These are phyloP conservation scores for Encarsia formosa DNA, from an alignment of 2,888 invertebrate genomes.

Conservation along the genomic window DNA sequence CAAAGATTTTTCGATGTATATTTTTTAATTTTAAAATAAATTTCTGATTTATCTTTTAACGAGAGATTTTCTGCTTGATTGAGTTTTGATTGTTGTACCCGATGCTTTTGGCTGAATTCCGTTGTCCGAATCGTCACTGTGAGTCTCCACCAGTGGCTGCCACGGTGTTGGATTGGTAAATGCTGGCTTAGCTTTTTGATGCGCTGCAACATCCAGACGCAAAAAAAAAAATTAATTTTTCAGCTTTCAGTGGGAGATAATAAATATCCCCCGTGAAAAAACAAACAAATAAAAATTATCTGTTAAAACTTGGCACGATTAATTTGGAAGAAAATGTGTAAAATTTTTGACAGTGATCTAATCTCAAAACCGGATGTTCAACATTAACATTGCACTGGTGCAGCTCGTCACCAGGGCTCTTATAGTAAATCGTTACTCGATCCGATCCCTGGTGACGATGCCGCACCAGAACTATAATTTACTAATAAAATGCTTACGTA, in stretches of 20 bases:
- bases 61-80: conserved; percentile 1
- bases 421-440: no score
- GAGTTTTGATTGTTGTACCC: conserved; percentile 1
- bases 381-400: no score
- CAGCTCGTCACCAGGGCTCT: no score
- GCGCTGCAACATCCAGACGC: conserved; percentile 55
- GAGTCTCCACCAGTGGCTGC: conserved; percentile 53
- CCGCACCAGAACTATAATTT: neutral
- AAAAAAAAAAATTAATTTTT: neutral
- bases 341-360: no score
- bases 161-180: conserved; percentile 66
- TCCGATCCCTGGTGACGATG: no score
- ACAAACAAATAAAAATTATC: neutral
- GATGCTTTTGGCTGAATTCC: conserved; percentile 7
- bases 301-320: no score
- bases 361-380: no score
- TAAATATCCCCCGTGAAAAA: neutral
- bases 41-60: conserved; percentile 13
- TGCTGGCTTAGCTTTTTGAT: conserved; percentile 63
- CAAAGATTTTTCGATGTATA: no score
- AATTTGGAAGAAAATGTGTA: no score
- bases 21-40: no score
- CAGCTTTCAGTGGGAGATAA: neutral
- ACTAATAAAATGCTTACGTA: conserved; percentile 59
- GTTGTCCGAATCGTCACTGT: conserved; percentile 22